Evolutionary conservation across 1,140 invertebrate genomes (phyloP), one percentile per base, ranked within the genome.

Genomic region (Neoseiulus cucumeris): DNA sequence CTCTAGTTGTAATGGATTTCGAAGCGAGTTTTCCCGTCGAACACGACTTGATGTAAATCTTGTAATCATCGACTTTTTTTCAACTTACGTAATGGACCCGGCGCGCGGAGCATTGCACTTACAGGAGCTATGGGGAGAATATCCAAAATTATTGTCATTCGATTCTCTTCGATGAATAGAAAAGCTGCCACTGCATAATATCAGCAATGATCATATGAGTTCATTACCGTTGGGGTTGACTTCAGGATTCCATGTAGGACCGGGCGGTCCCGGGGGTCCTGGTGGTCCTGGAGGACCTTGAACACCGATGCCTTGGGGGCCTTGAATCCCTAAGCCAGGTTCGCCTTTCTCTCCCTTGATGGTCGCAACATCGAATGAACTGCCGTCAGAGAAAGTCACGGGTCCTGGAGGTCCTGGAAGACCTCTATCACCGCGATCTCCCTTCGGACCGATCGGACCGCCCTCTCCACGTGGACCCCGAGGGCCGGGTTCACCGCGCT

Each of bases 401-500:
- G 66, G 67, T 59, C 67, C 67, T 14, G 67, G 67, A 42, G 69
- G 69, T 39, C 67, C 67, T 18, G 67, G 67, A 2, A 29, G n/a
- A 28, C 67, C 67, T 5, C 33, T 66, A 14, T 18, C 18, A 22
- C 64, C 68, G 9, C 25, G 14, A 12, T 66, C 44, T 20, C 68
- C 68, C 64, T 44, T 33, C 17, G 67, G 66, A 42, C 68, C 51
- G 14, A 25, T 12, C 20, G 25, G 25, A 5, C 51, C 51, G 33
- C 14, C 9, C 14, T 59, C 51, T 25, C 51, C 51, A 20, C 22
- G 51, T 5, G 51, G 51, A 18, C 51, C 51, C 17, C 17, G 39
- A 39, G 44, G 68, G 18, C 70, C 70, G 18, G 64, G 64, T 14
- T 68, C 64, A 1, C 68, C 69, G 41, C 44, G 70, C 41, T 70